phyloP scores from a whole-genome alignment of 2,113 vertebrate genomes.

The Pteruthius melanotis region DNA sequence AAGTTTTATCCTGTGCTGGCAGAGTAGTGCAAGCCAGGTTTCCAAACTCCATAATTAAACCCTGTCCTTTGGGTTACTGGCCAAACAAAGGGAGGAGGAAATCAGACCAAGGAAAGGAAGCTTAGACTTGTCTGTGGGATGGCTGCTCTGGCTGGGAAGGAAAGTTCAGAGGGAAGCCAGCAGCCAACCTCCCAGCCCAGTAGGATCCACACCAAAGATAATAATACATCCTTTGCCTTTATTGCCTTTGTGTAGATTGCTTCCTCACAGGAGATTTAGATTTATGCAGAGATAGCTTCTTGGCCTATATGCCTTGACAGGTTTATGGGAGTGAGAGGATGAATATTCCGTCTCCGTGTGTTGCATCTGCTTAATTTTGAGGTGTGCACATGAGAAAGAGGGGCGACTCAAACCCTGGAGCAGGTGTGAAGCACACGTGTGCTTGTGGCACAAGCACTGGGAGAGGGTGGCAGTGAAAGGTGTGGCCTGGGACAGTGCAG shows the following conservation, averaged over 20 bases:
- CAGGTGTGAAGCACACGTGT: neutral
- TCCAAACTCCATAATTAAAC: constrained; percentile 36
- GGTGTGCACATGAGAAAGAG: constrained; percentile 36
- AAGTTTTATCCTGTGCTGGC: constrained; percentile 36
- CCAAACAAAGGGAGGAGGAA: constrained; percentile 40
- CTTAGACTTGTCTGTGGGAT: constrained; percentile 47
- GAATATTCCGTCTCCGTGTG: constrained; percentile 18
- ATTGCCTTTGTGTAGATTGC: constrained; percentile 60
- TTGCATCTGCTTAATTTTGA: constrained; percentile 50
- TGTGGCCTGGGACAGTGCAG: neutral
- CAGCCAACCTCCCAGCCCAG: constrained; percentile 48
- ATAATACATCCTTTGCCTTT: constrained; percentile 57
- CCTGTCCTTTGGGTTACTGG: constrained; percentile 42
- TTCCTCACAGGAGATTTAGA: constrained; percentile 59
- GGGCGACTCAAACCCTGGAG: neutral
- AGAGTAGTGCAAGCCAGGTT: neutral
- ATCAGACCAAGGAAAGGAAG: constrained; percentile 51
- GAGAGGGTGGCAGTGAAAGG: neutral
- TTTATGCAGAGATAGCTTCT: constrained; percentile 53
- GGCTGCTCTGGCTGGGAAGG: constrained; percentile 51
- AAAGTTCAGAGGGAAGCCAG: constrained; percentile 54
- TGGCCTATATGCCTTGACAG: constrained; percentile 55
- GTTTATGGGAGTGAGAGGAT: constrained; percentile 52
- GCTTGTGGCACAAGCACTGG: neutral
- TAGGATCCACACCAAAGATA: constrained; percentile 65